Evolutionary conservation across 1,140 invertebrate species (phyloP).

Genomic region (Diprion similis): DNA sequence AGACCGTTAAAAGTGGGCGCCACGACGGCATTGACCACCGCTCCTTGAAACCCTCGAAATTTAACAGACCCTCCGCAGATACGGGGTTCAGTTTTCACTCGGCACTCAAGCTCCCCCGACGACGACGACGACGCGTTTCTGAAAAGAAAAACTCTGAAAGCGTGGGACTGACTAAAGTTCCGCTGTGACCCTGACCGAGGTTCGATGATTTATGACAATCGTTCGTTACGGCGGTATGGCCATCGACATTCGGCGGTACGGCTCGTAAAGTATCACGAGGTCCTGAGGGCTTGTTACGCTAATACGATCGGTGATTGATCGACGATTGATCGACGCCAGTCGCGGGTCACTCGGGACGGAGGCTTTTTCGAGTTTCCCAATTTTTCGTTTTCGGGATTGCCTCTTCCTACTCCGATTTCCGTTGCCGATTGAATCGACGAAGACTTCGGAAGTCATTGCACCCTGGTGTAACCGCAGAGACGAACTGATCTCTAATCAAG

Average conservation of each 20-base stretch:
- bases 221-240: not conserved
- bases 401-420: too few species aligned
- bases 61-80: constrained; percentile 4
- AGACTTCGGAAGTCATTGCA: too few species aligned
- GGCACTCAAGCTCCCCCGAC: not conserved
- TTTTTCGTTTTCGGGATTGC: too few species aligned
- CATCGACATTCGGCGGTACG: not conserved
- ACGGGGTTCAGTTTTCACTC: constrained; percentile 1
- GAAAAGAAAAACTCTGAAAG: not conserved
- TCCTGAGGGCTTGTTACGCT: constrained; percentile 4
- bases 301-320: constrained; percentile 7
- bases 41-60: constrained; percentile 7
- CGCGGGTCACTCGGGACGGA: not conserved
- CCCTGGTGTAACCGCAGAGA: not conserved
- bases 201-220: not conserved
- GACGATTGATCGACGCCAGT: not conserved
- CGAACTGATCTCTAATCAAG: constrained; percentile 7
- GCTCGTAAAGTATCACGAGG: not conserved
- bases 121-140: not conserved
- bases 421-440: too few species aligned
- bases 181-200: not conserved
- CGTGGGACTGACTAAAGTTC: not conserved
- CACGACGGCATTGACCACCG: not conserved
- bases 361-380: not conserved
- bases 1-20: constrained; percentile 2